A percentile compares a stretch with the other conserved stretches of the same genome.
phyloP scores from a whole-genome alignment of 2,113 vertebrate genomes.

The Pachycephala philippinensis region DNA sequence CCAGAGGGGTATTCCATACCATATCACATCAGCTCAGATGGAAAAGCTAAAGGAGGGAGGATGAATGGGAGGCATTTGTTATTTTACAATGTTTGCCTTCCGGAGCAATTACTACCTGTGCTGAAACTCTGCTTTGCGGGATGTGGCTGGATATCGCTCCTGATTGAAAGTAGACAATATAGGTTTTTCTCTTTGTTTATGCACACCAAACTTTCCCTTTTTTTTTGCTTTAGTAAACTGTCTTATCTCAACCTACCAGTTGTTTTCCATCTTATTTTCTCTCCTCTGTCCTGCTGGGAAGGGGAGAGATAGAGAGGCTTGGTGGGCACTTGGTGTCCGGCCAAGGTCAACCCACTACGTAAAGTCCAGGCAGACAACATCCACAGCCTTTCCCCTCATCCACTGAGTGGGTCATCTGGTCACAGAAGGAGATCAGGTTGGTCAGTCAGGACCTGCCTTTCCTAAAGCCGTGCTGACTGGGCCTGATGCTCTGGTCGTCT shows the following conservation, averaged over 20 bases:
- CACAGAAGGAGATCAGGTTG: not conserved
- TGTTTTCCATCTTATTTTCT: not conserved
- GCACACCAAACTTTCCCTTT: not conserved
- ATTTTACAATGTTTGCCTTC: not conserved
- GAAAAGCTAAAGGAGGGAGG: not conserved
- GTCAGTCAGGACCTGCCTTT: not conserved
- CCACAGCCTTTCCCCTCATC: not conserved
- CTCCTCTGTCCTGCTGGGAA: not conserved
- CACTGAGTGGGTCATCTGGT: not conserved
- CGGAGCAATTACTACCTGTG: rapidly evolving
- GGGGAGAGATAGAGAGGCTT: not conserved
- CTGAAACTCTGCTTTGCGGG: not conserved
- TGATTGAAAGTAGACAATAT: not conserved
- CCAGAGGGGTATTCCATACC: not conserved
- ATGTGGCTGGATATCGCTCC: not conserved
- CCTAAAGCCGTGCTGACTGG: not conserved
- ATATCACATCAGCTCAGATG: not conserved
- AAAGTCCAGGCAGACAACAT: not conserved
- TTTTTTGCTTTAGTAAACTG: not conserved
- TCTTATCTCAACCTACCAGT: not conserved
- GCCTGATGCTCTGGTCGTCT: not conserved
- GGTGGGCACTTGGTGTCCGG: not conserved
- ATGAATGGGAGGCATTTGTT: not conserved
- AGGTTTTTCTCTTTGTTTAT: not conserved
- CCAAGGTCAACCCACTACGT: not conserved